phyloP scores from a whole-genome alignment of 1,140 invertebrate genomes.

The Brachionus asplanchnoidis region DNA sequence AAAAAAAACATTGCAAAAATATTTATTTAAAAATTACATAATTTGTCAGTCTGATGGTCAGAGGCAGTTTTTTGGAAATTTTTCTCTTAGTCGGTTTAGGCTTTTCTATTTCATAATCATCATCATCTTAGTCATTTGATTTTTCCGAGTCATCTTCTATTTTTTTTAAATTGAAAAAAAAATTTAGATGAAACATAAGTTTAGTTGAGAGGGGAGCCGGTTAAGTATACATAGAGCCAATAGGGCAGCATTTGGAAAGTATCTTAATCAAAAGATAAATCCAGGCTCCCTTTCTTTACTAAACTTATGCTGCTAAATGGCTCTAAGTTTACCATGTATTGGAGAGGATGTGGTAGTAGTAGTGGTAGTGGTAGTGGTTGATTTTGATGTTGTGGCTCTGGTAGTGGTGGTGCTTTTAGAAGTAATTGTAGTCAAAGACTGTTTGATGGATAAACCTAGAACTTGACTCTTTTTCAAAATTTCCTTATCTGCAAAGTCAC shows the following conservation, averaged over 20 bases:
- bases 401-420: neutral
- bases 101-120: neutral
- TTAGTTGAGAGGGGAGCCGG: neutral
- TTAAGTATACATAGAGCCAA: slow-evolving; percentile 16
- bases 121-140: neutral
- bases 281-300: slow-evolving; percentile 2
- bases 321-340: slow-evolving; percentile 29
- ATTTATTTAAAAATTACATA: neutral
- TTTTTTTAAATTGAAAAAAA: neutral
- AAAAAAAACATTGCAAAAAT: neutral
- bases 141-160: neutral
- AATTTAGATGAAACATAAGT: neutral
- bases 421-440: neutral
- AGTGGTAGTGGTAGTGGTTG: neutral
- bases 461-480: slow-evolving; percentile 7
- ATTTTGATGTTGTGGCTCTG: neutral
- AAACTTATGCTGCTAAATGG: slow-evolving; percentile 34
- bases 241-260: neutral
- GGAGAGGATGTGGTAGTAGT: neutral
- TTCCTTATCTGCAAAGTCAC: neutral
- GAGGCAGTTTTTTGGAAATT: neutral
- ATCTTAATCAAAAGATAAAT: neutral
- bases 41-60: neutral
- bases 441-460: neutral
- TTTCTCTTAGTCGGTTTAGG: neutral